Base-by-base conservation (phyloP, 1,140 invertebrate genomes). In the Myzus persicae region DNA sequence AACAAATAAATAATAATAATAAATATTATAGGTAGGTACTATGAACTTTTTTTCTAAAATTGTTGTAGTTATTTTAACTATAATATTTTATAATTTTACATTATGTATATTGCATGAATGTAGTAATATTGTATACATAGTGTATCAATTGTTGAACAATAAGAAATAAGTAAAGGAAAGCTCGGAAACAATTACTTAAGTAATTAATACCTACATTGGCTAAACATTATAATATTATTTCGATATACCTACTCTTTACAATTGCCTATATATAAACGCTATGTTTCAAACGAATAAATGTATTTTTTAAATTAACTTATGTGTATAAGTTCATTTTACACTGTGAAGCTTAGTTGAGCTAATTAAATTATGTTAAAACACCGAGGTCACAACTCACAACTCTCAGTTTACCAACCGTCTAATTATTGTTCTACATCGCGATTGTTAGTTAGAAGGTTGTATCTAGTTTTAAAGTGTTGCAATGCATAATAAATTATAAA, bases 351-450 rank as follows among this genome's bases (percentile, higher is more conserved):
- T 24, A 51, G n/a, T 24, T 20, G 46, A 89, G 7, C 87, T 89
- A 89, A 89, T 89, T 89, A 89, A 89, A 51, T 89, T 38, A 89
- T 51, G 46, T 89, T 89, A 89, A 89, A 51, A 48, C 87, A 89
- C 20, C 87, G 46, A 89, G 87, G 87, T 89, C 87, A 89, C 85
- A 48, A 36, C 44, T 88, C 44, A 88, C 46, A 48, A 48, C n/a
- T 88, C 44, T 89, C 87, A 48, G n/a, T 89, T 51, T 89, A 89
- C 87, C 87, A 89, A 89, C 44, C 87, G 11, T 38, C 87, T 51
- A 89, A 89, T 89, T 89, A 89, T 89, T 89, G 87, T 89, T 89
- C 46, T 89, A 51, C 87, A 89, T 20, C 46, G 87, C 87, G n/a
- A 89, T 89, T 89, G 44, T 89, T 38, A 89, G 44, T 89, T 38